Evolutionary conservation across 2,888 invertebrate species (phyloP).

Genomic region (Megalurothrips usitatus): DNA sequence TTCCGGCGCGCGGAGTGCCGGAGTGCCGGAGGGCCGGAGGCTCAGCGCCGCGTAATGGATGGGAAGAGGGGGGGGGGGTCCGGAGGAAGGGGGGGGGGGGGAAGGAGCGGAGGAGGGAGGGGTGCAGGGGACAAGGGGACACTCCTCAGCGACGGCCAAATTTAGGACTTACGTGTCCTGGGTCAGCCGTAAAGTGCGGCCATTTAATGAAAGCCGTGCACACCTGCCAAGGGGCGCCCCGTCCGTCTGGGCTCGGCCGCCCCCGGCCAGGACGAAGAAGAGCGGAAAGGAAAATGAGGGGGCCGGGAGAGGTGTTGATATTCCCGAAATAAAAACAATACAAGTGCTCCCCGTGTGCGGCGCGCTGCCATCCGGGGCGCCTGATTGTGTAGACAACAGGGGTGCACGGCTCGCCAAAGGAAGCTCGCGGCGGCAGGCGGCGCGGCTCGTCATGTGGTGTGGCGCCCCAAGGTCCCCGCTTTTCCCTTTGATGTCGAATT

Average conservation of each 20-base stretch:
- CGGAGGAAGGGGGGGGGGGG: not conserved
- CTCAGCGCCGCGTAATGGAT: no score
- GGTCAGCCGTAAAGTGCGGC: not conserved
- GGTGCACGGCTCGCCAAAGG: no score
- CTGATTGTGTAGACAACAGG: no score
- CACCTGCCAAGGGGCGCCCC: no score
- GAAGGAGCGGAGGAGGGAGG: not conserved
- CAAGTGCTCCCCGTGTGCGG: no score
- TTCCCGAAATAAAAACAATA: no score
- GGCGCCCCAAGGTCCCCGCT: no score
- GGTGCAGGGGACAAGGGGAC: not conserved
- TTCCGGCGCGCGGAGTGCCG: no score
- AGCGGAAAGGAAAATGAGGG: not conserved
- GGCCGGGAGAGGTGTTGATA: no score
- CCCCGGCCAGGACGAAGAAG: not conserved
- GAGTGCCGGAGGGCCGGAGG: no score
- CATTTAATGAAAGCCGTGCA: slow-evolving; percentile 8
- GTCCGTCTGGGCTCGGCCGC: no score
- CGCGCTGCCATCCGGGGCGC: no score
- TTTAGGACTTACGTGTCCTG: slow-evolving; percentile 12
- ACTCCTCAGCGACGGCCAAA: not conserved
- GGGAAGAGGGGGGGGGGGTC: not conserved
- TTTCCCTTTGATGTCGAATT: not conserved
- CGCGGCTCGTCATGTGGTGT: not conserved
- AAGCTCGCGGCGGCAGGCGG: not conserved